A percentile compares a stretch with the other conserved stretches of the same genome.
Evolutionary conservation across 2,797 vertebrate species (phyloP).

Genomic region (Spondyliosoma cantharus): DNA sequence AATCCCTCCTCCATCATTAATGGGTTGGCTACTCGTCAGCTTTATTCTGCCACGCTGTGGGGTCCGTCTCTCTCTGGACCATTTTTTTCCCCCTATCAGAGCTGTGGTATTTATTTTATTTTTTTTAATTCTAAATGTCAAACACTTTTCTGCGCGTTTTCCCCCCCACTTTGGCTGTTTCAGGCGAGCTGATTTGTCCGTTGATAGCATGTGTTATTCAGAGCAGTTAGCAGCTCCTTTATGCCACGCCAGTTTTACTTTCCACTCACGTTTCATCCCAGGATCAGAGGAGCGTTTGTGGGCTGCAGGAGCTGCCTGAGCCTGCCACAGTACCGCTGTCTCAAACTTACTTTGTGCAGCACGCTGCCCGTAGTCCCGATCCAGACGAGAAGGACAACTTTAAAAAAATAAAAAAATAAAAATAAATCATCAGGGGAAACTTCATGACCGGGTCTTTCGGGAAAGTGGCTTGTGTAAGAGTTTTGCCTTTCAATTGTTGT

Average conservation of each 20-base stretch:
- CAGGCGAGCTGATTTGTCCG: slow-evolving; percentile 20
- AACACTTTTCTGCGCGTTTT: slow-evolving; percentile 37
- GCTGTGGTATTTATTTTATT: neutral
- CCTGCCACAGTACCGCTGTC: slow-evolving; percentile 63
- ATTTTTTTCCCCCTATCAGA: neutral
- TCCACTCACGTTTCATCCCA: slow-evolving; percentile 86
- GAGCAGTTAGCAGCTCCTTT: slow-evolving; percentile 71
- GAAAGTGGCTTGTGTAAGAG: neutral
- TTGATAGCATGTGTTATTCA: slow-evolving; percentile 60
- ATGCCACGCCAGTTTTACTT: slow-evolving; percentile 82
- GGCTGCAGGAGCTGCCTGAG: slow-evolving; percentile 69
- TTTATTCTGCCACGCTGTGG: slow-evolving; percentile 34
- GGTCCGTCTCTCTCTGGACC: slow-evolving; percentile 45
- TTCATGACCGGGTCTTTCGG: neutral
- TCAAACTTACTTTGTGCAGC: slow-evolving; percentile 72
- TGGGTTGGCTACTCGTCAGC: slow-evolving; percentile 30
- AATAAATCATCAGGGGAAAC: neutral
- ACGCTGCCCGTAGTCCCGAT: slow-evolving; percentile 8
- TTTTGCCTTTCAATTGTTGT: neutral
- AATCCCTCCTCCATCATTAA: slow-evolving; percentile 34
- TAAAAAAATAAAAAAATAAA: neutral
- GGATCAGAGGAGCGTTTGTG: slow-evolving; percentile 82
- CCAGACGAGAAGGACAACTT: slow-evolving; percentile 17
- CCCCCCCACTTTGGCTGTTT: slow-evolving; percentile 28
- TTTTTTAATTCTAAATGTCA: neutral